These are phyloP conservation scores for Crenuchus spilurus DNA, from an alignment of 2,797 vertebrate genomes.

Conservation along the genomic window DNA sequence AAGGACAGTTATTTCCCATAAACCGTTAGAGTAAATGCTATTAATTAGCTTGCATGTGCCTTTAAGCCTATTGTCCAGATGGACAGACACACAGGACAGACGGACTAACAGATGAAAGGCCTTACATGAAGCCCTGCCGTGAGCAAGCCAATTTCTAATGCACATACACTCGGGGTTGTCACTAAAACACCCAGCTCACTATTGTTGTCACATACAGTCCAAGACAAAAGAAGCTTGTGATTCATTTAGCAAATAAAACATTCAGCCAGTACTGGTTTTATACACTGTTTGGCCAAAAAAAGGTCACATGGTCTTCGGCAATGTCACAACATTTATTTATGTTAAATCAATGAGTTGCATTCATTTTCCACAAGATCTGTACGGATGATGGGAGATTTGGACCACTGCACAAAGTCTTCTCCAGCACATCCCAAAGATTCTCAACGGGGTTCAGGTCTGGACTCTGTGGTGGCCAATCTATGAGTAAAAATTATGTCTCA, in stretches of 20 bases:
- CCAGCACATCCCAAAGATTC: no score
- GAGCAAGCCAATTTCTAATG: slow-evolving; percentile 27
- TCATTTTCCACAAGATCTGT: no score
- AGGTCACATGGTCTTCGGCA: no score
- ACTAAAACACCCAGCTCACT: not conserved
- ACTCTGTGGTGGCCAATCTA: no score
- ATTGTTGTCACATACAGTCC: slow-evolving; percentile 17
- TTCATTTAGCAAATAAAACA: slow-evolving; percentile 20
- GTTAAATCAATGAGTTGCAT: no score
- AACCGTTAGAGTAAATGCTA: not conserved
- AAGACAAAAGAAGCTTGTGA: slow-evolving; percentile 21
- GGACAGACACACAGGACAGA: slow-evolving; percentile 52
- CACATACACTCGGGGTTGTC: not conserved
- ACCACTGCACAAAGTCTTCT: no score
- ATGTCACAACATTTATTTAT: no score
- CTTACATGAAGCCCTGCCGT: not conserved
- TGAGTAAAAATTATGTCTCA: no score
- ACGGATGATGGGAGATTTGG: no score
- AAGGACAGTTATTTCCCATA: not conserved
- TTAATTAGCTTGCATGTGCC: not conserved
- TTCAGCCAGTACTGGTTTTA: not conserved
- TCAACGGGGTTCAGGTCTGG: no score
- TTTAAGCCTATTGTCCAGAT: slow-evolving; percentile 31
- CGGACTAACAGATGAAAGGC: slow-evolving; percentile 60
- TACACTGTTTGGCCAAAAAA: no score